A percentile compares a stretch with the other conserved stretches of the same genome.
These are phyloP conservation scores for Matsumurasca onukii DNA, from an alignment of 1,140 invertebrate genomes.

Conservation along the genomic window DNA sequence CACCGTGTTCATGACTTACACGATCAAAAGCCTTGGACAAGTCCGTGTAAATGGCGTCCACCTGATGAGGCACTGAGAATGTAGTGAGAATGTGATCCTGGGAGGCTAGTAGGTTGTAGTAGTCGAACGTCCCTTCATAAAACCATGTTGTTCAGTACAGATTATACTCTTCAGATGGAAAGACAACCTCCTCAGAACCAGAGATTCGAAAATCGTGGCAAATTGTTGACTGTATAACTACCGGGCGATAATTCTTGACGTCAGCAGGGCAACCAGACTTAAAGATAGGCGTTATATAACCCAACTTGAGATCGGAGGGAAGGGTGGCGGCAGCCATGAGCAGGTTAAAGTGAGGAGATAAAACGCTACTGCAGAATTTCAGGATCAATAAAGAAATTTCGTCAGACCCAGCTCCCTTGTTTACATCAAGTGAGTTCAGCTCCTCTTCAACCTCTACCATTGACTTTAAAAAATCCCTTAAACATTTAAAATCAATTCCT, in stretches of 20 bases:
- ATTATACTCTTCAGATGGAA: constrained; percentile 21
- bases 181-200: no score
- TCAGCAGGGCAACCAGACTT: constrained; percentile 1
- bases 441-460: not conserved
- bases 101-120: constrained; percentile 7
- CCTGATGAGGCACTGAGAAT: constrained; percentile 26
- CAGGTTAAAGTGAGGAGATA: not conserved
- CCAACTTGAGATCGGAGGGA: constrained; percentile 5
- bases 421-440: not conserved
- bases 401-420: not conserved
- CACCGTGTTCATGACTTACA: constrained; percentile 29
- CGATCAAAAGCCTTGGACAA: constrained; percentile 27
- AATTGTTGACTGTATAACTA: not conserved
- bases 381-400: not conserved
- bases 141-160: constrained; percentile 15
- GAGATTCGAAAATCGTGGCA: constrained; percentile 2
- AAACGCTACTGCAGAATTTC: constrained; percentile 5
- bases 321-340: constrained; percentile 2
- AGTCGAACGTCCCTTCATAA: not conserved
- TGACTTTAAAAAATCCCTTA: no score
- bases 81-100: constrained; percentile 4
- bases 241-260: constrained; percentile 9
- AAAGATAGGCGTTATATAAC: constrained; percentile 11
- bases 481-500: no score
- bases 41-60: constrained; percentile 31